Conservation (phyloP, 2,797 vertebrate genomes). For the Gymnothorax reevesii region DNA sequence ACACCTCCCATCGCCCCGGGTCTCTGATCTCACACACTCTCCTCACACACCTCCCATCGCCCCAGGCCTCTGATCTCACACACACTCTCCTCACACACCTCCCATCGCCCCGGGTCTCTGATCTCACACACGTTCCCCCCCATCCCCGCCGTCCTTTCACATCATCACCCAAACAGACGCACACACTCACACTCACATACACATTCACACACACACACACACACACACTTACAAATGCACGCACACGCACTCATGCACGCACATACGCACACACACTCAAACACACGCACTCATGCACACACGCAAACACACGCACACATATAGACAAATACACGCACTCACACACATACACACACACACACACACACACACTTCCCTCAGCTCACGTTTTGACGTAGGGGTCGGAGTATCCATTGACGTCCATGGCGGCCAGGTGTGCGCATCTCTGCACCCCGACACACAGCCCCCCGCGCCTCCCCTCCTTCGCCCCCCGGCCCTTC, state of each 20-base stretch:
- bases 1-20: too few relatives aligned
- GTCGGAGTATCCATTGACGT: constrained; percentile 87
- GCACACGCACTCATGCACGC: background rate
- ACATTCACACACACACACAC: too few relatives aligned
- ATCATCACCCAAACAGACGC: too few relatives aligned
- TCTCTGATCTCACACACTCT: too few relatives aligned
- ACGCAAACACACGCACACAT: background rate
- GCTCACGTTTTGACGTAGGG: constrained; percentile 88
- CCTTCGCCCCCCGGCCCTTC: constrained; percentile 11
- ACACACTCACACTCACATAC: too few relatives aligned
- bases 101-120: too few relatives aligned
- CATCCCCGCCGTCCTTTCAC: too few relatives aligned
- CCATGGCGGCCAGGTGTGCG: constrained; percentile 87
- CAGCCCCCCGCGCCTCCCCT: constrained; percentile 62
- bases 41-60: too few relatives aligned
- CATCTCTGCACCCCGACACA: constrained; percentile 82
- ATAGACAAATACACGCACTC: background rate
- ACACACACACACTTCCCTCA: background rate
- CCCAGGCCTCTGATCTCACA: too few relatives aligned
- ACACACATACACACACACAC: background rate
- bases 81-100: too few relatives aligned
- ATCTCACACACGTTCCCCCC: too few relatives aligned
- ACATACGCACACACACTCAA: background rate
- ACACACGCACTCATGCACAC: background rate
- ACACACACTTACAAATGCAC: background rate